Evolutionary conservation across 2,888 invertebrate species (phyloP).

Genomic region (Mystacides longicornis): DNA sequence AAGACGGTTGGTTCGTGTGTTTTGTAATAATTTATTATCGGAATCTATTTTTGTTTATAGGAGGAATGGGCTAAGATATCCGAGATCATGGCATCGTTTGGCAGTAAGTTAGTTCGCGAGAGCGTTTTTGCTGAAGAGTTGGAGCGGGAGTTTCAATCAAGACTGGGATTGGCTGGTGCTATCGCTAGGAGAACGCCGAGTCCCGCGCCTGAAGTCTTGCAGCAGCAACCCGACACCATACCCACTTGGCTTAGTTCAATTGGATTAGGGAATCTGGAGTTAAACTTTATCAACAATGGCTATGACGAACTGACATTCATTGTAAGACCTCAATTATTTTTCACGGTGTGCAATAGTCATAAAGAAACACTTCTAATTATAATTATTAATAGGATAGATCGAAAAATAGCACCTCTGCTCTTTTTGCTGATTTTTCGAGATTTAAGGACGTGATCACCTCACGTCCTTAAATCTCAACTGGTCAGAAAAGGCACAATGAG

Average conservation of each 20-base stretch:
- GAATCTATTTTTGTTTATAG: too few species aligned
- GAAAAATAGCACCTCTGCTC: too few species aligned
- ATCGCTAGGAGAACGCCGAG: constrained; percentile 18
- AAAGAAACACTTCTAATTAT: too few species aligned
- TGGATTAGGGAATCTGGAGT: constrained; percentile 75
- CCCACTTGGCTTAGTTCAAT: constrained; percentile 74
- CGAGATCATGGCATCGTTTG: constrained; percentile 92
- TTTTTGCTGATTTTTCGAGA: too few species aligned
- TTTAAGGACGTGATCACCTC: too few species aligned
- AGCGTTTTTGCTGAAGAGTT: constrained; percentile 72
- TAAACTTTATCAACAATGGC: constrained; percentile 77
- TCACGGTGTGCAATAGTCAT: too few species aligned
- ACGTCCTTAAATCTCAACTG: too few species aligned
- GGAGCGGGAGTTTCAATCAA: constrained; percentile 70
- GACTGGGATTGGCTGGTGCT: constrained; percentile 50
- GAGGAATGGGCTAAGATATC: constrained; percentile 96
- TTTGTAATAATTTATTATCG: too few species aligned
- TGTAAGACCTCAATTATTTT: constrained; percentile 52
- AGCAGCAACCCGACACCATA: constrained; percentile 50
- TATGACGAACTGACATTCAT: constrained; percentile 89
- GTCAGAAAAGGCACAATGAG: too few species aligned
- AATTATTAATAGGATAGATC: too few species aligned
- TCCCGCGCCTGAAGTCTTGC: constrained; percentile 32
- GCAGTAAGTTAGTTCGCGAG: constrained; percentile 71
- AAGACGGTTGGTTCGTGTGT: too few species aligned